Base-by-base conservation (phyloP, 2,888 invertebrate genomes). In the Campopleginae sp. region DNA sequence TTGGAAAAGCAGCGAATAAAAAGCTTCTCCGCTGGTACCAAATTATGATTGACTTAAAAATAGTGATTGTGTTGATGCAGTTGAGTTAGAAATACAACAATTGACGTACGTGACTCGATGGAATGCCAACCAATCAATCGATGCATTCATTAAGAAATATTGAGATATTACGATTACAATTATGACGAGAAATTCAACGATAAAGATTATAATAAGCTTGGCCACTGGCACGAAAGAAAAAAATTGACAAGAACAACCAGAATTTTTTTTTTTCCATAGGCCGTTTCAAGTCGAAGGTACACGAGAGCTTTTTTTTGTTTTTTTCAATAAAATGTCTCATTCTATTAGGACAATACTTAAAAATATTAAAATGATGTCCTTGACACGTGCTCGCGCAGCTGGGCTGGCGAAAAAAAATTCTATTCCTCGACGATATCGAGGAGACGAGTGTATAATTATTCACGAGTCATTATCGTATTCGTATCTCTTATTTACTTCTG, bases 51-150 rank as follows among this genome's bases (percentile, higher is more conserved):
- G 66, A 51, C 91, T 92, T 92, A 92, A 87, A 81, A 90, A 90
- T 92, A 91, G 88, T 91, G 91, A 92, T 91, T 92, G 91, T 90
- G 86, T 89, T 87, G 76, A 90, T 91, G 89, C 89, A 89, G 82
- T 88, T 87, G 87, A 68, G 31, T 78, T 87, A 85, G 75, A 86
- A 84, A 75, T 88, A 89, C 88, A 88, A 86, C 90, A 91, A 92
- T 92, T 92, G 91, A 92, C 92, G 78, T 83, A 83, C 80, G 83
- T 77, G 77, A 80, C 72, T 85, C 71, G 44, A 82, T 68, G n/a
- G n/a, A n/a, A n/a, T n/a, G n/a, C 14, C 27, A 58, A 27, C 38
- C 38, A 65, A 61, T 74, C 12, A 58, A 75, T 75, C 63, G 31
- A 51, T 71, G 10, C 23, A 71, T 38, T 38, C 38, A 8, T 14